These are phyloP conservation scores for Pocillopora verrucosa DNA, from an alignment of 64 coral and sea anemone genomes.

Conservation along the genomic window DNA sequence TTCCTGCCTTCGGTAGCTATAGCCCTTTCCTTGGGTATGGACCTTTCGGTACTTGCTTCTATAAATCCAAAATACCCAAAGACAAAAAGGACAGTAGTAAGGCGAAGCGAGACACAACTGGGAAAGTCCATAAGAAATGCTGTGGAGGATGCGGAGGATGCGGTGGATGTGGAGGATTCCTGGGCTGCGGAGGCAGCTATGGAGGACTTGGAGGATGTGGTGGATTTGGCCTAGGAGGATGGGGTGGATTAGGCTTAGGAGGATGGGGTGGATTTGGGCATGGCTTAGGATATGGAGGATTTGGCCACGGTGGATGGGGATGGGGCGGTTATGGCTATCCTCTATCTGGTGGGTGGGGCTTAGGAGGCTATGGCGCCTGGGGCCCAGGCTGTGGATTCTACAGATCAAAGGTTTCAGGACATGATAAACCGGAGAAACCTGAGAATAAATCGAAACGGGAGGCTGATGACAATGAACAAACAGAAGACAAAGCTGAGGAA, in stretches of 20 bases:
- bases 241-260: constrained; percentile 7
- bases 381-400: constrained; percentile 71
- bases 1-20: constrained; percentile 42
- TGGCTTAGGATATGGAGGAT: constrained; percentile 27
- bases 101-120: constrained; percentile 23
- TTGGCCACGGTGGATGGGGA: constrained; percentile 20
- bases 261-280: background rate
- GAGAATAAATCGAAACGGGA: constrained; percentile 20
- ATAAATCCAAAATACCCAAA: constrained; percentile 74
- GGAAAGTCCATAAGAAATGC: constrained; percentile 49
- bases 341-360: constrained; percentile 39
- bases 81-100: constrained; percentile 21
- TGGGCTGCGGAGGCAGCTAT: background rate
- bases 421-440: constrained; percentile 23
- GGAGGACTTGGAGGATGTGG: constrained; percentile 41
- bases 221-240: constrained; percentile 8
- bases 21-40: constrained; percentile 55
- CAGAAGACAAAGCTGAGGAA: constrained; percentile 6
- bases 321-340: constrained; percentile 38
- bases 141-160: constrained; percentile 35
- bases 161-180: background rate
- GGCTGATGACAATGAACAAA: background rate
- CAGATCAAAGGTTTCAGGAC: constrained; percentile 66
- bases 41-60: constrained; percentile 49
- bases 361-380: constrained; percentile 26